Evolutionary conservation across 2,113 vertebrate genomes (phyloP), one percentile per base, ranked within the genome.

Genomic region (Mohoua ochrocephala): DNA sequence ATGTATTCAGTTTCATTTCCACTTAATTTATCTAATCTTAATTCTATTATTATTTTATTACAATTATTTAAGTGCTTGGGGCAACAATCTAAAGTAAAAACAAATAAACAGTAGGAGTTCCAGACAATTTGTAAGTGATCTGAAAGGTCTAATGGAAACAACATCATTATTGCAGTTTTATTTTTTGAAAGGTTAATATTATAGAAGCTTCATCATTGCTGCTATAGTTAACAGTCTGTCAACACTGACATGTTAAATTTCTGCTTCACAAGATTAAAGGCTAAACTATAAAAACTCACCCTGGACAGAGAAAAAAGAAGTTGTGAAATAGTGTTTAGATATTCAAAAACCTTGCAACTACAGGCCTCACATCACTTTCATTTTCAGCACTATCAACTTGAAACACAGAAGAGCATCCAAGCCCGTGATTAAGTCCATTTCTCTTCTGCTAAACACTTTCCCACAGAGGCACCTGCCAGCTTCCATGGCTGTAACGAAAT

Each of bases 1-100:
- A 98, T 96, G 85, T 97, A 98, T 96, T 97, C 97, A 98, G 83
- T 98, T 98, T 98, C 97, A 98, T 98, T 99, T 98, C 97, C 98
- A 98, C 98, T 98, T 97, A 98, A 98, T 98, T 98, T 98, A 98
- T 98, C 96, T 98, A 96, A 98, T 99, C 97, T 98, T 97, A 97
- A 98, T 98, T 98, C 98, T 98, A 98, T 98, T 98, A 97, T 97
- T 97, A 97, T 98, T 98, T 98, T 97, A 98, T 98, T 98, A 97
- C 97, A 98, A 98, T 98, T 98, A 98, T 98, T 98, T 98, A 98
- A 98, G 93, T 96, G 97, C 96, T 98, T 97, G 96, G 96, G 98
- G 98, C 98, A 98, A 98, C 97, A 98, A 98, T 98, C 97, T 98
- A 98, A 98, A 98, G 94, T 76, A 96, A 98, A 98, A 98, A 98